A percentile compares a stretch with the other conserved stretches of the same genome.
These are phyloP conservation scores for Alosa alosa DNA, from an alignment of 2,113 vertebrate species.

Conservation along the genomic window DNA sequence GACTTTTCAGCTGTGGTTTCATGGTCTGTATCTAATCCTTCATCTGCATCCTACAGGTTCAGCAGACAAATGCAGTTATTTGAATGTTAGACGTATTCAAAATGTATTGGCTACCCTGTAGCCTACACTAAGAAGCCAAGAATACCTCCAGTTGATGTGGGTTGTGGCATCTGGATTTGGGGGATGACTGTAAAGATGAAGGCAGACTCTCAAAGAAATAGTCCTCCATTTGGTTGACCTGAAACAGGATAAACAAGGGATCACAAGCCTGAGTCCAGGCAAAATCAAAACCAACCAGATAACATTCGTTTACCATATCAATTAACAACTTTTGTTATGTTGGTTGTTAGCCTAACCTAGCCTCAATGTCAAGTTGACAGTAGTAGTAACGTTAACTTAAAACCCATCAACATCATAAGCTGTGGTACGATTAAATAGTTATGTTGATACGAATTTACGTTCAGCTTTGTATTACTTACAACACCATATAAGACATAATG, in stretches of 20 bases:
- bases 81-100: background rate
- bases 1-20: conserved; percentile 28
- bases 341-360: no score
- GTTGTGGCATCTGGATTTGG: conserved; percentile 9
- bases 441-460: no score
- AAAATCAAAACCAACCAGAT: background rate
- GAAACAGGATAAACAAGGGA: no score
- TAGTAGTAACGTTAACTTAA: no score
- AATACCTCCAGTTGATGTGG: background rate
- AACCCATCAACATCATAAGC: no score
- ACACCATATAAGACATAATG: no score
- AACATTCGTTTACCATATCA: background rate
- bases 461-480: no score
- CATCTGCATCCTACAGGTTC: conserved; percentile 38
- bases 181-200: conserved; percentile 39
- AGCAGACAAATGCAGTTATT: background rate
- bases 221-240: conserved; percentile 52
- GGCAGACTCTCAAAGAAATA: conserved; percentile 42
- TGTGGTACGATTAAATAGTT: no score
- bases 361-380: no score
- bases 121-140: no score
- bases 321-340: no score
- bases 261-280: background rate
- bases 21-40: conserved; percentile 12
- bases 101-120: background rate